phyloP scores from a whole-genome alignment of 2,797 vertebrate species.

The Aplochiton taeniatus region DNA sequence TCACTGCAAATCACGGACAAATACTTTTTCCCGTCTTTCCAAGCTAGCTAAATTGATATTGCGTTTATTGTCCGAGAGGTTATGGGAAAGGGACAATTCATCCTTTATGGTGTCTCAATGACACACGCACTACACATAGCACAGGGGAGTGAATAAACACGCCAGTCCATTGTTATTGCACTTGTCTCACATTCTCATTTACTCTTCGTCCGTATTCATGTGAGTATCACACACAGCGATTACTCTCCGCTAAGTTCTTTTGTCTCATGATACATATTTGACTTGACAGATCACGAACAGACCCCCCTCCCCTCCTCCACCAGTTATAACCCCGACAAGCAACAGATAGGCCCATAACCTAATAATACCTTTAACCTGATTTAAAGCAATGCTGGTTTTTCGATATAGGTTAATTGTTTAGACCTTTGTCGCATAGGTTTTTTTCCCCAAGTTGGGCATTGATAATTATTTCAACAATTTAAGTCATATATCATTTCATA shows the following conservation, averaged over 20 bases:
- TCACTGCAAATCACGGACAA: slow-evolving; percentile 69
- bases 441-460: no score
- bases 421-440: no score
- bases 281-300: slow-evolving; percentile 75
- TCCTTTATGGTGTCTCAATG: slow-evolving; percentile 64
- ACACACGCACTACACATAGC: slow-evolving; percentile 55
- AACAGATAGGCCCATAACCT: slow-evolving; percentile 59
- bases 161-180: slow-evolving; percentile 56
- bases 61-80: slow-evolving; percentile 55
- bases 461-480: no score
- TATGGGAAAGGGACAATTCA: slow-evolving; percentile 70
- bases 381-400: no score
- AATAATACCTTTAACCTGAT: background rate
- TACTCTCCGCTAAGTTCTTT: slow-evolving; percentile 77
- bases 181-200: slow-evolving; percentile 73
- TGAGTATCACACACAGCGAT: slow-evolving; percentile 76
- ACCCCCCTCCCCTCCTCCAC: slow-evolving; percentile 65
- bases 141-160: slow-evolving; percentile 40
- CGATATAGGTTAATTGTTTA: no score
- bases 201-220: slow-evolving; percentile 56
- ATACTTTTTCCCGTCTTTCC: slow-evolving; percentile 60
- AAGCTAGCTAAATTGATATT: background rate
- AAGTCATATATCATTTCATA: no score
- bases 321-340: slow-evolving; percentile 67
- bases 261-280: slow-evolving; percentile 78